phyloP scores from a whole-genome alignment of 1,140 invertebrate genomes.

The Apis dorsata region DNA sequence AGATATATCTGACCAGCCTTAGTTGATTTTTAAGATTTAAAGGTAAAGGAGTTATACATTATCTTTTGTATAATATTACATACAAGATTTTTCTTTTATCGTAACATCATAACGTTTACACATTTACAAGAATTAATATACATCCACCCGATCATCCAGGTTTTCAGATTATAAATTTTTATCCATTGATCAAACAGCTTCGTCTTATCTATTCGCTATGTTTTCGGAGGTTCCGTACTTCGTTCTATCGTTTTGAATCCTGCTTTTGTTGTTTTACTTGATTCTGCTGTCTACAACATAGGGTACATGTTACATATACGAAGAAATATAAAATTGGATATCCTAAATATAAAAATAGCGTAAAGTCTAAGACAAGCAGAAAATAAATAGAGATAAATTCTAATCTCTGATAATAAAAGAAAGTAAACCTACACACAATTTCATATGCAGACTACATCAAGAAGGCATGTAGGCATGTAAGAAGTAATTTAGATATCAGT shows the following conservation, averaged over 20 bases:
- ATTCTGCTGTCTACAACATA: conserved; percentile 58
- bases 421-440: conserved; percentile 56
- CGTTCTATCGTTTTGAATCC: conserved; percentile 49
- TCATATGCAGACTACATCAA: conserved; percentile 50
- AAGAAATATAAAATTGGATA: too few relatives aligned
- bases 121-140: conserved; percentile 50
- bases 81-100: conserved; percentile 32
- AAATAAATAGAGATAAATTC: background rate
- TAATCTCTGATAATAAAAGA: background rate
- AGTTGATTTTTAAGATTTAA: background rate
- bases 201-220: conserved; percentile 37
- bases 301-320: background rate
- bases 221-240: conserved; percentile 63
- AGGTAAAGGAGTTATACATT: background rate
- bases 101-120: conserved; percentile 35
- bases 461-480: conserved; percentile 60
- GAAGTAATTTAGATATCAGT: conserved; percentile 45
- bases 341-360: background rate
- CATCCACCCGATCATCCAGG: background rate
- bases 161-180: background rate
- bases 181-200: background rate
- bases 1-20: conserved; percentile 33
- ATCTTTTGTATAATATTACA: background rate
- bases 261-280: conserved; percentile 47
- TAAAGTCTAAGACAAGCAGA: background rate